Base-by-base conservation (phyloP, 2,888 invertebrate genomes). In the Eilema griseolum region DNA sequence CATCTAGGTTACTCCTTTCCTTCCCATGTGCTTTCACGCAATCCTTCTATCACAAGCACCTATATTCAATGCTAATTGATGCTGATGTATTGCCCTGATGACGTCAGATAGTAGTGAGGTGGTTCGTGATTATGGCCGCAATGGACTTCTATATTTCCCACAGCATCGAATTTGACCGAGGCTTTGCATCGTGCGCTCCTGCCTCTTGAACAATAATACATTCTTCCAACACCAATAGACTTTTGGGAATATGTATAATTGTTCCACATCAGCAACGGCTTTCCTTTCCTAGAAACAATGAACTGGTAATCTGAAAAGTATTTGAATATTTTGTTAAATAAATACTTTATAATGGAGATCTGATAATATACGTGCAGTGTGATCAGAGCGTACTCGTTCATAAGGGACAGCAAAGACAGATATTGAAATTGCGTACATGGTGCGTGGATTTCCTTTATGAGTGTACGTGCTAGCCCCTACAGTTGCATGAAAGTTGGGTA, bases 221-320 rank as follows among this genome's bases (percentile, higher is more conserved):
- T 23, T 52, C 46, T 61, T 20, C 41, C 11, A 61, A 37, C 26
- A n/a, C 31, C 46, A 31, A 23, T 7, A n/a, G 52, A 31, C 16
- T 66, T 73, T 72, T 83, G 84, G 0, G 80, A 87, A 66, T 79
- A 88, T 0, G 87, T 87, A 65, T 81, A 86, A 0, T 80, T 81
- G 5, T 83, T 72, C 26, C 81, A 71, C 85, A 87, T 81, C 7
- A 87, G 64, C 24, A 86, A 71, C 11, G 76, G 68, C 46, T 79
- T 78, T 7, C 85, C 80, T 52, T 71, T 76, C 37, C 56, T 66
- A 28, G 76, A 70, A 11, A 76, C 75, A n/a, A 82, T 75, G 10
- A 80, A 71, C 16, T 41, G 57, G 41, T 70, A 67, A 59, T 33
- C 37, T 31, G n/a, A 31, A 41, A 61, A 20, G 28, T 16, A 16